A percentile compares a stretch with the other conserved stretches of the same genome.
Evolutionary conservation across 2,888 invertebrate genomes (phyloP).

Genomic region (Junonia oenone): DNA sequence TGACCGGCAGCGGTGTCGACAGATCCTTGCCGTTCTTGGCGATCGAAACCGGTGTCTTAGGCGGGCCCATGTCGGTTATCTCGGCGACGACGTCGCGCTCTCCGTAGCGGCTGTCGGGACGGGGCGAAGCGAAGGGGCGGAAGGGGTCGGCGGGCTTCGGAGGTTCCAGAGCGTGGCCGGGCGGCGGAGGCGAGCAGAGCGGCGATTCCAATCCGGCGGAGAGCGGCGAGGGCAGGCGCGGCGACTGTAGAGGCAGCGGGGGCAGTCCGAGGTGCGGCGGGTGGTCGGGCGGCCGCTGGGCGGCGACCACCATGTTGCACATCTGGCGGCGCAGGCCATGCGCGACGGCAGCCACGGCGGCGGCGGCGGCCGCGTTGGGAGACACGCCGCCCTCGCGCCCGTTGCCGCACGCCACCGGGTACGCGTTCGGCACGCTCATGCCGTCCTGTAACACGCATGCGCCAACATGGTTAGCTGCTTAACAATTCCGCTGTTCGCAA

Average conservation of each 20-base stretch:
- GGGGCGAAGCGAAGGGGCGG: conserved; percentile 80
- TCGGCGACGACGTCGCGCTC: conserved; percentile 79
- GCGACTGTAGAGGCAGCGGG: conserved; percentile 61
- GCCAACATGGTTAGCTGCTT: conserved; percentile 18
- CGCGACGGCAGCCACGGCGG: conserved; percentile 91
- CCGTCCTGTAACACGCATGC: conserved; percentile 80
- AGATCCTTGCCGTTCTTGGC: conserved; percentile 64
- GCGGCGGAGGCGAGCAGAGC: conserved; percentile 81
- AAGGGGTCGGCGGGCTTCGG: conserved; percentile 70
- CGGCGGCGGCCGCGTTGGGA: conserved; percentile 86
- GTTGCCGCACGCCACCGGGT: conserved; percentile 78
- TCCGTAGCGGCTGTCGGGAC: conserved; percentile 81
- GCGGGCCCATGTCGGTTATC: conserved; percentile 66
- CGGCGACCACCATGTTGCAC: conserved; percentile 87
- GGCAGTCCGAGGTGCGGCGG: conserved; percentile 72
- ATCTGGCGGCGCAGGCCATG: conserved; percentile 92
- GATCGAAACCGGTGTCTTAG: conserved; percentile 53
- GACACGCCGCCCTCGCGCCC: conserved; percentile 77
- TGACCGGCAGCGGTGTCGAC: conserved; percentile 81
- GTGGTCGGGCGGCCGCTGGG: conserved; percentile 64
- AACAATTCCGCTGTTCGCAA: not conserved
- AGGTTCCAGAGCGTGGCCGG: conserved; percentile 84
- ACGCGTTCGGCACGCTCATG: conserved; percentile 74
- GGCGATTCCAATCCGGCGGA: conserved; percentile 81
- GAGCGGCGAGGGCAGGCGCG: conserved; percentile 75